These are phyloP conservation scores for Lepidostoma basale DNA, from an alignment of 1,140 invertebrate species.

Conservation along the genomic window DNA sequence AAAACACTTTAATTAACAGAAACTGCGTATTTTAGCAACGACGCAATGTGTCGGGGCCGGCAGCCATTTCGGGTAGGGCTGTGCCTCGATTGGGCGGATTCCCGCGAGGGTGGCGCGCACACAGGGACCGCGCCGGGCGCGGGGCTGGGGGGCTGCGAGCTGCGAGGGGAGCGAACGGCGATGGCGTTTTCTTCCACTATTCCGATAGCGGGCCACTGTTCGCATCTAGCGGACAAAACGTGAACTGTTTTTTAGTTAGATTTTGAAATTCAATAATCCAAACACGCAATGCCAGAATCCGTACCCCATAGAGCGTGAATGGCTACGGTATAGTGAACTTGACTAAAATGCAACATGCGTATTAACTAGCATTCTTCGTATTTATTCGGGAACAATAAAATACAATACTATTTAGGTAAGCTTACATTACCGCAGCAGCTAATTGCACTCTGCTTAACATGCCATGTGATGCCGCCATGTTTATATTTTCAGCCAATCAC, in stretches of 20 bases:
- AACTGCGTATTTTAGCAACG: not conserved
- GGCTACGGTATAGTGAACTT: too few species aligned
- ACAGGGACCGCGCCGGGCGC: constrained; percentile 19
- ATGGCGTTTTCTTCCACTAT: constrained; percentile 19
- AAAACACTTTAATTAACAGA: not conserved
- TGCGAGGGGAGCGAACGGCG: constrained; percentile 8
- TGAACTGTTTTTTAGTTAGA: too few species aligned
- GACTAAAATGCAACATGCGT: too few species aligned
- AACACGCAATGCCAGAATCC: too few species aligned
- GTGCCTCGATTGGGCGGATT: constrained; percentile 40
- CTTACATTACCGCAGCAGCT: too few species aligned
- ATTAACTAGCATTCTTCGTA: too few species aligned
- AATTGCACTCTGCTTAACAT: too few species aligned
- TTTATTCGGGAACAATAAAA: too few species aligned
- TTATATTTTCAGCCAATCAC: not conserved
- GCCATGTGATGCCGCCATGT: not conserved
- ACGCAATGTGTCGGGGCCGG: constrained; percentile 22
- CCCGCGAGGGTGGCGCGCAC: constrained; percentile 30
- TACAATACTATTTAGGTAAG: too few species aligned
- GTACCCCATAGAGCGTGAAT: too few species aligned
- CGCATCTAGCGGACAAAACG: not conserved
- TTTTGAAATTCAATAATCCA: too few species aligned
- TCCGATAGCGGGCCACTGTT: not conserved
- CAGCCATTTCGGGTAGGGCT: constrained; percentile 34
- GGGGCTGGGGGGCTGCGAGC: constrained; percentile 5